Evolutionary conservation across 2,113 vertebrate genomes (phyloP).

Genomic region (Phoxinus phoxinus): DNA sequence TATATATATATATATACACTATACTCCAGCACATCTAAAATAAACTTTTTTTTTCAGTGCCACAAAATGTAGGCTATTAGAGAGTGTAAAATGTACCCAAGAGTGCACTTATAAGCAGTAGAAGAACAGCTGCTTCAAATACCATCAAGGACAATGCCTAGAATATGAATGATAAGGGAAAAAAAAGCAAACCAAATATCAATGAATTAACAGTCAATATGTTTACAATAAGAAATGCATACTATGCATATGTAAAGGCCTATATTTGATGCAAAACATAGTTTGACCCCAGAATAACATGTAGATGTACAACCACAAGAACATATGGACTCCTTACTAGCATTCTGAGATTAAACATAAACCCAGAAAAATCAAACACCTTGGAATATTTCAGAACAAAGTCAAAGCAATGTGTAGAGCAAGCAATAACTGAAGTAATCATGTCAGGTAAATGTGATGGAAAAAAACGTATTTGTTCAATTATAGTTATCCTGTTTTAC

Average conservation of each 20-base stretch:
- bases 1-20: no score
- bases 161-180: neutral
- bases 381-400: conserved; percentile 33
- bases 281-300: neutral
- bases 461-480: neutral
- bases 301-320: neutral
- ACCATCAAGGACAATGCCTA: neutral
- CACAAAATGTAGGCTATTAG: neutral
- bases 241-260: neutral
- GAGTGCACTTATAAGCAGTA: neutral
- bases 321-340: neutral
- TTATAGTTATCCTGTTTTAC: neutral
- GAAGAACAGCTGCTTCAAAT: neutral
- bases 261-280: neutral
- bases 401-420: neutral
- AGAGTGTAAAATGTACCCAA: neutral
- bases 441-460: neutral
- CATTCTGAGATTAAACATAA: neutral
- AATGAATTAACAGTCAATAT: neutral
- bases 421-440: neutral
- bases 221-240: neutral
- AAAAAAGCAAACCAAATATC: neutral
- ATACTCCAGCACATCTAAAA: neutral
- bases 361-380: neutral
- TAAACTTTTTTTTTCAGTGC: neutral